Percentiles rank a stretch among this genome's conserved stretches.
These are phyloP conservation scores for Lasioglossum vierecki DNA, from an alignment of 2,888 invertebrate species.

Conservation along the genomic window DNA sequence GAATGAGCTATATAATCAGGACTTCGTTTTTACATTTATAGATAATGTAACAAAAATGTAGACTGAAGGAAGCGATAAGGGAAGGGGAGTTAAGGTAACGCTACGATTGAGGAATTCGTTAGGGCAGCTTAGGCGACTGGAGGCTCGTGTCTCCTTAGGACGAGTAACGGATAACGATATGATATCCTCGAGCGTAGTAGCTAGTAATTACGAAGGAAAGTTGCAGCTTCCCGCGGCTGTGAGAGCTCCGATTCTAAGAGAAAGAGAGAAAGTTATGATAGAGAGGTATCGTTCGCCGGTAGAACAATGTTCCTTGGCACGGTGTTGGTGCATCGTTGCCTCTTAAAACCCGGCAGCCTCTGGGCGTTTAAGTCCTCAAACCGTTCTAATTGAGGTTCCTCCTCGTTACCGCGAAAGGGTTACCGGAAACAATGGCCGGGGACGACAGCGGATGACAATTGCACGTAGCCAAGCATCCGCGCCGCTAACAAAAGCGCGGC, in stretches of 20 bases:
- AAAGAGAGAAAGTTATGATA: slow-evolving; percentile 32
- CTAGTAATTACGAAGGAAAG: slow-evolving; percentile 46
- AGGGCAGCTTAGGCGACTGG: background rate
- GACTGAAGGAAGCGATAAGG: background rate
- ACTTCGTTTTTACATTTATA: too few relatives aligned
- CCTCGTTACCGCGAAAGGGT: slow-evolving; percentile 82
- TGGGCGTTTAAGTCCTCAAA: slow-evolving; percentile 83
- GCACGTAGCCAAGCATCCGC: slow-evolving; percentile 70
- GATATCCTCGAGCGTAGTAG: slow-evolving; percentile 23
- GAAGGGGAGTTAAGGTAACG: background rate
- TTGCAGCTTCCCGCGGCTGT: background rate
- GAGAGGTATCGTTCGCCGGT: slow-evolving; percentile 45
- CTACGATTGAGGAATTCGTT: background rate
- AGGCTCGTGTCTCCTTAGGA: background rate
- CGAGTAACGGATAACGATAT: background rate
- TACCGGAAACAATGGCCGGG: slow-evolving; percentile 79
- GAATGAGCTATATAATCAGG: too few relatives aligned
- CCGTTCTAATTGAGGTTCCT: slow-evolving; percentile 83
- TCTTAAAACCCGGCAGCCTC: slow-evolving; percentile 80
- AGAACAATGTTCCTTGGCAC: slow-evolving; percentile 49
- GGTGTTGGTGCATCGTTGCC: slow-evolving; percentile 62
- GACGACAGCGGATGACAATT: slow-evolving; percentile 78
- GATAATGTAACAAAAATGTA: too few relatives aligned
- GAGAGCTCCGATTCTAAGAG: slow-evolving; percentile 23
- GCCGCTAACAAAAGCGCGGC: slow-evolving; percentile 74